Conservation (phyloP, 2,888 invertebrate species). For the Lysandra coridon region DNA sequence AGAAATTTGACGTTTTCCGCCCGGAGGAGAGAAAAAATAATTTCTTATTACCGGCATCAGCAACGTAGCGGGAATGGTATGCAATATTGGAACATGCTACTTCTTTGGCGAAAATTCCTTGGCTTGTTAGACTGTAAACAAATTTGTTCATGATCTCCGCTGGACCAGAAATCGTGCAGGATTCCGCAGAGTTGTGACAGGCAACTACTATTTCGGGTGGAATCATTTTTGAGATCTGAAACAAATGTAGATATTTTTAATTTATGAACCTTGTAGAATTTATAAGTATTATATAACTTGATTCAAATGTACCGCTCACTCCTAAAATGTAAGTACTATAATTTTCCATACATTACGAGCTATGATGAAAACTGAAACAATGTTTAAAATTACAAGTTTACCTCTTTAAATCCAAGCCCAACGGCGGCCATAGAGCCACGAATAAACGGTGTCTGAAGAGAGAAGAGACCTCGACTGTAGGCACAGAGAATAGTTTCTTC, state of each 20-base stretch:
- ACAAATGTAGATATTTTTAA: background rate
- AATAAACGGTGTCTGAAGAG: conserved; percentile 81
- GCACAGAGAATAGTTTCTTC: conserved; percentile 49
- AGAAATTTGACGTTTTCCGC: too few species aligned
- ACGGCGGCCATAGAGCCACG: conserved; percentile 92
- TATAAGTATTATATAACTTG: too few species aligned
- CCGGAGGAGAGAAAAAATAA: too few species aligned
- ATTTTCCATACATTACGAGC: too few species aligned
- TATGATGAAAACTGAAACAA: too few species aligned
- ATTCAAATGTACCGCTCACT: too few species aligned
- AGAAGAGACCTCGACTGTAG: conserved; percentile 87
- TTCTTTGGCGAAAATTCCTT: conserved; percentile 81
- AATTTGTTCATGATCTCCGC: conserved; percentile 19
- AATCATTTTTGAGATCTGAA: conserved; percentile 37
- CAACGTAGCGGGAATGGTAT: conserved; percentile 15
- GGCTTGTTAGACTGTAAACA: conserved; percentile 5
- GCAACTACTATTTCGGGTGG: conserved; percentile 84
- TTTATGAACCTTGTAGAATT: too few species aligned
- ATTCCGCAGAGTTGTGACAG: conserved; percentile 88
- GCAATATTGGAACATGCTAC: conserved; percentile 16
- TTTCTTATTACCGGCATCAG: conserved; percentile 5
- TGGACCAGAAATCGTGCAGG: conserved; percentile 59
- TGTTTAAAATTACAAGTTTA: background rate
- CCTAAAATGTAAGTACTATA: too few species aligned
- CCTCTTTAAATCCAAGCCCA: conserved; percentile 66